Base-by-base conservation (phyloP, 2,888 invertebrate genomes). In the Eupithecia inturbata region DNA sequence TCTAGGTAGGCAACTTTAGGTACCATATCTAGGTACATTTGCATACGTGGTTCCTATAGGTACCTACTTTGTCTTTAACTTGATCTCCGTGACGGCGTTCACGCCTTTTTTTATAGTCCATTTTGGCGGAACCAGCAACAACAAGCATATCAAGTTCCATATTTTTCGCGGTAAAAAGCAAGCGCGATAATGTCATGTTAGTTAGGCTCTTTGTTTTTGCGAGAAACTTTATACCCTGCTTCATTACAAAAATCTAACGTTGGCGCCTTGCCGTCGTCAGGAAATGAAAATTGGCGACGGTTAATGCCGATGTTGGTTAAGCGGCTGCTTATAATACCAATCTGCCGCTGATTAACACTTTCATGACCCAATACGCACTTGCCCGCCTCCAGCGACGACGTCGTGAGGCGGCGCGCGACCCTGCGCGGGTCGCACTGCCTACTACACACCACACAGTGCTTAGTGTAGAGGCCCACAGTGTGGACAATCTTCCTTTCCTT, bases 1-100 rank as follows among this genome's bases (percentile, higher is more conserved):
- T 45, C 7, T n/a, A n/a, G 19, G 45, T 45, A 19, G 0, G 0
- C 16, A 45, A 3, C n/a, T 6, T 16, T 41, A 41, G 16, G 16
- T 4, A 41, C 16, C 14, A 14, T 41, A 45, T 6, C 5, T 19
- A 45, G 45, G n/a, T 49, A 49, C n/a, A n/a, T 49, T 49, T 49
- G 3, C 49, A n/a, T 49, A n/a, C 7, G 19, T 45, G 19, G n/a
- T 49, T n/a, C n/a, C 9, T 53, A 57, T 57, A 41, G 10, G 36
- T 36, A 53, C 26, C 26, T 14, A 57, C 10, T 10, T 12, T 53
- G 22, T 57, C 57, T 57, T 53, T 3, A 57, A 57, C 26, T 57
- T 57, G 9, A 57, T 57, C 57, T 26, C 57, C 57, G 26, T 57
- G 57, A 57, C 57, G 57, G 14, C 57, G 57, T 57, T 57, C 57